phyloP scores from a whole-genome alignment of 2,113 vertebrate species.

The Hystrix cristata region DNA sequence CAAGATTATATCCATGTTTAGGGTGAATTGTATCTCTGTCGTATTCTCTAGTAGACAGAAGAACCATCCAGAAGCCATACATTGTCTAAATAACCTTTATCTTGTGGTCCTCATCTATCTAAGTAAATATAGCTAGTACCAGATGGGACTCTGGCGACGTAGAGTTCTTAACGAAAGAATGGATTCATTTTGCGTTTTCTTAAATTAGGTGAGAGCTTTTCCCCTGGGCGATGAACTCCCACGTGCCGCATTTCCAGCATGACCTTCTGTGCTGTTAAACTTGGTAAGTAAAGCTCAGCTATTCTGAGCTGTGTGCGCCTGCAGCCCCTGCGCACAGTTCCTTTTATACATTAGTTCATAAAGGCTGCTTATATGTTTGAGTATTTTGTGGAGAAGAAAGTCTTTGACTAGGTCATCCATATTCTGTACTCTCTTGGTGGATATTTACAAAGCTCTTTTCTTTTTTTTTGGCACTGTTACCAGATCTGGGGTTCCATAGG shows the following conservation, averaged over 20 bases:
- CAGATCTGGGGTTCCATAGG: not conserved
- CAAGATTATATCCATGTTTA: not conserved
- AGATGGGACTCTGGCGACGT: conserved; percentile 13
- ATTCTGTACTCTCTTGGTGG: not conserved
- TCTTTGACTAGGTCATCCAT: not conserved
- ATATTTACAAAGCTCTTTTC: not conserved
- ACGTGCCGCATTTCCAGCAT: not conserved
- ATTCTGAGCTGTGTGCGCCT: conserved; percentile 30
- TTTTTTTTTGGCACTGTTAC: not conserved
- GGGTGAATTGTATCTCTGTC: not conserved
- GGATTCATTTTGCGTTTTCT: conserved; percentile 63
- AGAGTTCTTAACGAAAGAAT: conserved; percentile 11
- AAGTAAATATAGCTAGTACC: conserved; percentile 28
- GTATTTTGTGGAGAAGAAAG: not conserved
- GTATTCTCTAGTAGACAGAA: not conserved
- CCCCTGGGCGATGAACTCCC: conserved; percentile 4
- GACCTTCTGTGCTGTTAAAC: conserved; percentile 34
- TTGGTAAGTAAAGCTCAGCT: not conserved
- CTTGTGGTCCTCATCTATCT: not conserved
- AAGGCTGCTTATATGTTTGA: not conserved
- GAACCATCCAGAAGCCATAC: not conserved
- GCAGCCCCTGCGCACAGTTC: not conserved
- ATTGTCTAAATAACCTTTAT: conserved; percentile 40
- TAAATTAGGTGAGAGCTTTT: conserved; percentile 39
- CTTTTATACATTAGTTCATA: not conserved